Percentiles rank a stretch among this genome's conserved stretches.
These are phyloP conservation scores for Ceratosolen fusciceps DNA, from an alignment of 1,140 invertebrate genomes.

Conservation along the genomic window DNA sequence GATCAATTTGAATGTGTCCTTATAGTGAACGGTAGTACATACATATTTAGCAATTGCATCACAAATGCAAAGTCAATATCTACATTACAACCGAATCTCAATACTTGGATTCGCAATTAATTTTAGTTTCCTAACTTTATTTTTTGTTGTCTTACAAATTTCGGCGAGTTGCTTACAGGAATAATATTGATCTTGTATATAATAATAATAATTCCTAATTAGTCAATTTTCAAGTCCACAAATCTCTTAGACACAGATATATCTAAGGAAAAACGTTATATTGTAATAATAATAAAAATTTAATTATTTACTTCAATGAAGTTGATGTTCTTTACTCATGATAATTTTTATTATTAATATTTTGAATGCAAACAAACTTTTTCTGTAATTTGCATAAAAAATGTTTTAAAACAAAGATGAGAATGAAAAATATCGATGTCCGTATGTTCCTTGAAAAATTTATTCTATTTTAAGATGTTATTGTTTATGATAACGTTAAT, in stretches of 20 bases:
- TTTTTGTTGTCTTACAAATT: background rate
- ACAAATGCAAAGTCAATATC: constrained; percentile 58
- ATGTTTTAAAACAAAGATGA: too few species aligned
- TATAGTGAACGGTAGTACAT: constrained; percentile 47
- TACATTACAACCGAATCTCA: constrained; percentile 34
- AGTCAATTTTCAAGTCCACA: constrained; percentile 41
- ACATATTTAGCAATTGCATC: constrained; percentile 44
- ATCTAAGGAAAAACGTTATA: constrained; percentile 23
- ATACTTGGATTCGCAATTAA: background rate
- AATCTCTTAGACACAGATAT: constrained; percentile 8
- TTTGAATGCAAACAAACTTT: background rate
- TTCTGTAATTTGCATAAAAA: background rate
- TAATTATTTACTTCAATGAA: background rate
- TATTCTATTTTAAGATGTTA: background rate
- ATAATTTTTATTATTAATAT: too few species aligned
- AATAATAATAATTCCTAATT: constrained; percentile 28
- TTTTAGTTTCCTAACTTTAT: background rate
- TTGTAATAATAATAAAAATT: background rate
- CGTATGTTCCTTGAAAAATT: background rate
- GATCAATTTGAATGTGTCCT: constrained; percentile 61
- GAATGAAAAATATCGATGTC: background rate
- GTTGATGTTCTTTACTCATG: background rate
- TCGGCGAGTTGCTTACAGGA: background rate
- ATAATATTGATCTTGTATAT: constrained; percentile 3
- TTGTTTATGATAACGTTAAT: background rate